phyloP scores from a whole-genome alignment of 2,797 vertebrate species.

The Myiotriccus ornatus region DNA sequence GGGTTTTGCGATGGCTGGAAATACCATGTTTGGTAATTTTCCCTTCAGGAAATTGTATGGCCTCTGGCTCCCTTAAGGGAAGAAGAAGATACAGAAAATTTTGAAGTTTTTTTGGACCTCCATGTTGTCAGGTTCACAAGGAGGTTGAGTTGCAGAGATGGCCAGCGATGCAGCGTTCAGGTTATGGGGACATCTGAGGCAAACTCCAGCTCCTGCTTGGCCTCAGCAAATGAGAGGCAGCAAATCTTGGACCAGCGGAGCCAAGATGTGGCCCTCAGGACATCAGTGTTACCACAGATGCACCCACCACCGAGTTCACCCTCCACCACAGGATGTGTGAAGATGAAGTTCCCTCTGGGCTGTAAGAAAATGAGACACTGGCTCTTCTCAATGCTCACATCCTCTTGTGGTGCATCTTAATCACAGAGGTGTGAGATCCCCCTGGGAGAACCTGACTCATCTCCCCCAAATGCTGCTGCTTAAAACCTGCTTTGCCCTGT shows the following conservation, averaged over 20 bases:
- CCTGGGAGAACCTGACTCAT: not conserved
- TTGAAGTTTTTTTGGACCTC: not conserved
- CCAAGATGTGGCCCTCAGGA: not conserved
- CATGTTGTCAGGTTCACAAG: not conserved
- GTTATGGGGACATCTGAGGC: not conserved
- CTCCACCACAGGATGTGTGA: not conserved
- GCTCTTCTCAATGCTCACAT: not conserved
- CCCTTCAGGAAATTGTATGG: no score
- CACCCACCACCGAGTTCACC: not conserved
- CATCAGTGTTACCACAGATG: rapidly evolving
- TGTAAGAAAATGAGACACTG: not conserved
- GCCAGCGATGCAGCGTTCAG: not conserved
- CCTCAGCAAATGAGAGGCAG: not conserved
- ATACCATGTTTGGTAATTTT: not conserved
- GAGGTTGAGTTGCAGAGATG: not conserved
- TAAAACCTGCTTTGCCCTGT: not conserved
- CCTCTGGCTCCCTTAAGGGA: not conserved
- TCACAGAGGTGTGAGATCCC: not conserved
- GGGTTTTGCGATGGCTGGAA: not conserved
- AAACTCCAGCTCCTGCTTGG: not conserved
- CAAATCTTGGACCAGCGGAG: not conserved
- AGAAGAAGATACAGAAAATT: not conserved
- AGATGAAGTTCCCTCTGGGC: not conserved
- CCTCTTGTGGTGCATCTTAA: no score
- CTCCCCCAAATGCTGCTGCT: not conserved